Evolutionary conservation across 2,888 invertebrate species (phyloP), one percentile per base, ranked within the genome.

Genomic region (Hyalella azteca): DNA sequence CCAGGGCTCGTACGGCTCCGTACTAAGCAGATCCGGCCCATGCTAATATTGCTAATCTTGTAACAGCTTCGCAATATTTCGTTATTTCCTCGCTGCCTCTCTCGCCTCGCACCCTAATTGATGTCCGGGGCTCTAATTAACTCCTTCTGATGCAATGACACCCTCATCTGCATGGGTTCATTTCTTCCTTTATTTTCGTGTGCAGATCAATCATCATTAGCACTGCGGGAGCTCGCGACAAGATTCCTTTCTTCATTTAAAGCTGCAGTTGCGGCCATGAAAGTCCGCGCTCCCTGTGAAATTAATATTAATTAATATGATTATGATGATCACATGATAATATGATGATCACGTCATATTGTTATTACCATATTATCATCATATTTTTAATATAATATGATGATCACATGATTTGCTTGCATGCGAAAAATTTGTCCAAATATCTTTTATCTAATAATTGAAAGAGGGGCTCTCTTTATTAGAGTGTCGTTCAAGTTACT

Each of bases 1-100:
- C 13, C 19, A 32, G 29, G 11, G 36, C 36, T 66, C 11, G 5
- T 36, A 29, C 66, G 36, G 11, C 54, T 22, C 39, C 36, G 26
- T 7, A 36, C 66, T 66, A 22, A 36, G 66, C 39, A 36, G 36
- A 36, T 32, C 66, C 39, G 36, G 19, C 4, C 66, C 66, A 66
- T 66, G 66, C 66, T 66, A 66, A 66, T 66, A 36, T 66, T 36
- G 66, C 66, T 66, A 66, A 66, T 66, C 66, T 66, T 66, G 66
- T 66, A 66, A 66, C 66, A 36, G 66, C 66, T 36, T 11, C 66
- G 66, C 66, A 32, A 66, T 66, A 66, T 66, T 66, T 66, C 66
- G 66, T 66, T 66, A 66, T 32, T 66, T 66, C 36, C 66, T 3
- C 66, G 36, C 66, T 36, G 19, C 66, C 66, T 32, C 66, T 19